phyloP scores from a whole-genome alignment of 2,113 vertebrate species.

The Malurus melanocephalus region DNA sequence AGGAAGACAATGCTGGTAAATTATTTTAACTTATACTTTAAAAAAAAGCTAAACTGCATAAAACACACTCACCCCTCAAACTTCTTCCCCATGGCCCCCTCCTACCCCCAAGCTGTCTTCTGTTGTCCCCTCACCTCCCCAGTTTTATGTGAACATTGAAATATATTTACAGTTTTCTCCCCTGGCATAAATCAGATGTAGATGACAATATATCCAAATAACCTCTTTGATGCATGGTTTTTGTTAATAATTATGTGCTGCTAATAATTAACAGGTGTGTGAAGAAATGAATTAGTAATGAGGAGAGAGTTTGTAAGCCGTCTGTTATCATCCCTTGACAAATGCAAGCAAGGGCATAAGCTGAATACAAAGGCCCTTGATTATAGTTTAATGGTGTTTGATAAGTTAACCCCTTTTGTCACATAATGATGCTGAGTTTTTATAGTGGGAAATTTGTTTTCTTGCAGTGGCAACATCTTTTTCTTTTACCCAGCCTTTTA shows the following conservation, averaged over 20 bases:
- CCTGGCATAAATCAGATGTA: slow-evolving; percentile 43
- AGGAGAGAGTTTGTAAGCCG: slow-evolving; percentile 61
- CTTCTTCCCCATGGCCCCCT: background rate
- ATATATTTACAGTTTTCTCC: slow-evolving; percentile 31
- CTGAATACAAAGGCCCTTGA: slow-evolving; percentile 57
- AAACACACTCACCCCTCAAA: background rate
- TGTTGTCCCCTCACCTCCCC: fast-evolving
- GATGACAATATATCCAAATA: slow-evolving; percentile 63
- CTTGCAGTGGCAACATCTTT: background rate
- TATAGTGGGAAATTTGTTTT: background rate
- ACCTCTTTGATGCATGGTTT: slow-evolving; percentile 51
- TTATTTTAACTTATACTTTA: background rate
- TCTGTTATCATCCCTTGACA: slow-evolving; percentile 63
- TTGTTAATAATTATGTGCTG: slow-evolving; percentile 64
- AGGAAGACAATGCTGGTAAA: background rate
- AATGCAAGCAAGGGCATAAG: slow-evolving; percentile 47
- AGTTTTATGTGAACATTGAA: background rate
- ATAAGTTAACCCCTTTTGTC: slow-evolving; percentile 55
- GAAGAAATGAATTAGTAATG: slow-evolving; percentile 67
- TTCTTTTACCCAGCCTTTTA: background rate
- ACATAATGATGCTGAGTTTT: background rate
- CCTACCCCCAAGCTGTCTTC: background rate
- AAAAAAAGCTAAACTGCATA: background rate
- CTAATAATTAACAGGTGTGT: slow-evolving; percentile 68
- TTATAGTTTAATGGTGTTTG: slow-evolving; percentile 50